These are phyloP conservation scores for Hestina assimilis DNA, from an alignment of 1,140 invertebrate species.

Conservation along the genomic window DNA sequence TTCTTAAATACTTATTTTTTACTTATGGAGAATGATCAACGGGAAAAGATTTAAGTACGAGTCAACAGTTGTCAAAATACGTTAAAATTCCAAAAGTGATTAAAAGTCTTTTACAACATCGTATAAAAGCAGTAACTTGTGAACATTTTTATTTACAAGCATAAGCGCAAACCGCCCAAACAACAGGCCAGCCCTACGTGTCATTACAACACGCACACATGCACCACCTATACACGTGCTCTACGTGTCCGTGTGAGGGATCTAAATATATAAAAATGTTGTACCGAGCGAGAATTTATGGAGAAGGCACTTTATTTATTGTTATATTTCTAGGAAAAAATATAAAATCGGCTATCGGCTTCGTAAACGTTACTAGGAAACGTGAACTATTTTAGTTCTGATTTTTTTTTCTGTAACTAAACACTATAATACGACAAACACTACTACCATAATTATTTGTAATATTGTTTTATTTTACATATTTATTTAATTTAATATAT, in stretches of 20 bases:
- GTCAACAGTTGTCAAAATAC: background rate
- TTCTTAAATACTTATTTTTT: too few relatives aligned
- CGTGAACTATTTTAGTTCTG: background rate
- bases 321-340: slow-evolving; percentile 9
- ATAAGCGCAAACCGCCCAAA: slow-evolving; percentile 43
- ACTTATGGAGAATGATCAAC: too few relatives aligned
- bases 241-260: slow-evolving; percentile 8
- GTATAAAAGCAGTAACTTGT: slow-evolving; percentile 32
- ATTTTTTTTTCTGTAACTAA: too few relatives aligned
- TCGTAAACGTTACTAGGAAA: background rate
- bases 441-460: too few relatives aligned
- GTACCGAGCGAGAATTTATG: slow-evolving; percentile 29
- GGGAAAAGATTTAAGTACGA: too few relatives aligned
- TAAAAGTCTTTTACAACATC: background rate
- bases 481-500: too few relatives aligned
- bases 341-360: slow-evolving; percentile 4
- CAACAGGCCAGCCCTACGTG: slow-evolving; percentile 46
- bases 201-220: slow-evolving; percentile 24
- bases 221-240: background rate
- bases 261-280: slow-evolving; percentile 42
- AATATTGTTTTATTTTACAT: background rate
- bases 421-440: too few relatives aligned
- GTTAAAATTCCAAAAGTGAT: background rate
- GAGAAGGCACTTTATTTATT: slow-evolving; percentile 33
- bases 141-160: slow-evolving; percentile 28